A percentile compares a stretch with the other conserved stretches of the same genome.
These are phyloP conservation scores for Oophaga pumilio DNA, from an alignment of 2,113 vertebrate species.

Conservation along the genomic window DNA sequence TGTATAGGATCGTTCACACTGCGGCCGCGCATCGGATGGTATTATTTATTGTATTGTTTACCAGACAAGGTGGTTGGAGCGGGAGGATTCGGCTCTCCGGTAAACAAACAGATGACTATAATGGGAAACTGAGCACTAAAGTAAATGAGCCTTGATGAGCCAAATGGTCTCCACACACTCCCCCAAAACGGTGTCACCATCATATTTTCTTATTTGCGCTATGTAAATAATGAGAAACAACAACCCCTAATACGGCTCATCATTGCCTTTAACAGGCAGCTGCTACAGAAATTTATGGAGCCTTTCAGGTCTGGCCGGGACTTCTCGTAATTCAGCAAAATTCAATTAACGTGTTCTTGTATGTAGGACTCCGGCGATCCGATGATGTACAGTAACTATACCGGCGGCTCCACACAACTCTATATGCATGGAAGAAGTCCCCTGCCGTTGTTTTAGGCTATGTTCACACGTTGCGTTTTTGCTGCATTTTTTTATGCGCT, in stretches of 20 bases:
- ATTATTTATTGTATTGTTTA: conserved; percentile 38
- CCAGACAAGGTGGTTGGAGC: neutral
- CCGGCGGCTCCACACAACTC: neutral
- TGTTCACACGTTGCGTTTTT: no score
- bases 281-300: conserved; percentile 61
- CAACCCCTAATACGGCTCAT: neutral
- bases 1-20: neutral
- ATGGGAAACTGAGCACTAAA: conserved; percentile 28
- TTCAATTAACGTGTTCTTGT: conserved; percentile 85
- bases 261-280: conserved; percentile 61
- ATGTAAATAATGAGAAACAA: conserved; percentile 48
- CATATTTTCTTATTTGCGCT: conserved; percentile 24
- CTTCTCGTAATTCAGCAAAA: conserved; percentile 81
- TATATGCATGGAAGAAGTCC: neutral
- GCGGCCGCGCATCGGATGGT: neutral
- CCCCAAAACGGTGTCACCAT: conserved; percentile 21
- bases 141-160: neutral
- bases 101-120: conserved; percentile 53
- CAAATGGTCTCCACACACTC: conserved; percentile 10
- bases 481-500: no score
- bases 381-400: conserved; percentile 72
- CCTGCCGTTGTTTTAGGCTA: neutral
- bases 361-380: conserved; percentile 85
- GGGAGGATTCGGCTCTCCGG: neutral
- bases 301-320: conserved; percentile 81